These are phyloP conservation scores for Proisotoma minuta DNA, from an alignment of 2,888 invertebrate species.

Conservation along the genomic window DNA sequence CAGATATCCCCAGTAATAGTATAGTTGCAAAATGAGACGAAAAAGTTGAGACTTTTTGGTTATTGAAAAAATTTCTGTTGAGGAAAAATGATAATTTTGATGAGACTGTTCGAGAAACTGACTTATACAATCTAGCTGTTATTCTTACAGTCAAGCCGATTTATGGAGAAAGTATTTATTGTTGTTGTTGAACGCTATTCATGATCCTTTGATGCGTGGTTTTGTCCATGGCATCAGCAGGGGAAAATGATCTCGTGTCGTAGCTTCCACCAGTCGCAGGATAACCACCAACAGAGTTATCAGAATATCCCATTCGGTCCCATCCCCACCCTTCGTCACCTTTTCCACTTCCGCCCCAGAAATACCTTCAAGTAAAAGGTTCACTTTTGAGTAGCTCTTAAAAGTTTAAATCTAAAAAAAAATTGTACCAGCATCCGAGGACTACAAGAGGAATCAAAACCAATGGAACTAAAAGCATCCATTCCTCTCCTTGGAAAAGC, in stretches of 20 bases:
- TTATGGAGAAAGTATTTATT: no score
- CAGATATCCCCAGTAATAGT: no score
- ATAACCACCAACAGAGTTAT: slow-evolving; percentile 17
- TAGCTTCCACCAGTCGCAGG: slow-evolving; percentile 23
- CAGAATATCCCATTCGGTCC: slow-evolving; percentile 39
- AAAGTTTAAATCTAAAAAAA: no score
- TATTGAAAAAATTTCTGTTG: no score
- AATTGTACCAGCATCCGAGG: slow-evolving; percentile 37
- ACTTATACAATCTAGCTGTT: no score
- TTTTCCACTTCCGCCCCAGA: slow-evolving; percentile 36
- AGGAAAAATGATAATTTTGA: no score
- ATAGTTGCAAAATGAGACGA: no score
- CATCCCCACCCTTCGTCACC: slow-evolving; percentile 31
- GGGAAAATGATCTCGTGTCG: slow-evolving; percentile 27
- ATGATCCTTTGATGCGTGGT: slow-evolving; percentile 41
- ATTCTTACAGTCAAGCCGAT: no score
- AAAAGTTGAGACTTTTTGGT: no score
- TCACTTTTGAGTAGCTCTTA: no score
- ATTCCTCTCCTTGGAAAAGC: slow-evolving; percentile 39
- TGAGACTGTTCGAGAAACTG: no score
- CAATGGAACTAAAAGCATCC: slow-evolving; percentile 32
- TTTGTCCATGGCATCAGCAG: slow-evolving; percentile 35
- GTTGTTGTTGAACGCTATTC: slow-evolving; percentile 40
- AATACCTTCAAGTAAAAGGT: no score
- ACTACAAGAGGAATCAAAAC: slow-evolving; percentile 36